Conservation (phyloP, 2,797 vertebrate species). For the Tamandua tetradactyla region DNA sequence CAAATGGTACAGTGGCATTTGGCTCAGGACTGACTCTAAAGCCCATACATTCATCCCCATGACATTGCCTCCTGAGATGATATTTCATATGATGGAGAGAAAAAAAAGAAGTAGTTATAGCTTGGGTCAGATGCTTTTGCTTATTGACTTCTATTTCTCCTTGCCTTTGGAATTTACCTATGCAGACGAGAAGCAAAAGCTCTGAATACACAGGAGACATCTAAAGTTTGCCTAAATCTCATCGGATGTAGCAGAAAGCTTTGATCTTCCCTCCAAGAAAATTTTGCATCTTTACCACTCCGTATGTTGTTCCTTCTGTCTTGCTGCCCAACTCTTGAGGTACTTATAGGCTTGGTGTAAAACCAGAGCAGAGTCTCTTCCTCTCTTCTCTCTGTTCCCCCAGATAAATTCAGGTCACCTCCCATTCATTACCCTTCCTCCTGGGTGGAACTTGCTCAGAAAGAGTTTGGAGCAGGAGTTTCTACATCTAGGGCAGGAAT, state of each 20-base stretch:
- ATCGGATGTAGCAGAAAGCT: background rate
- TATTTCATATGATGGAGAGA: background rate
- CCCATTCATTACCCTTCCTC: background rate
- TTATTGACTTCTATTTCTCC: background rate
- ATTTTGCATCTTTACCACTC: too few relatives aligned
- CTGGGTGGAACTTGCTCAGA: background rate
- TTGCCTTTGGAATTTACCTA: background rate
- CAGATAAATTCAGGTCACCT: background rate
- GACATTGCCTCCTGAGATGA: background rate
- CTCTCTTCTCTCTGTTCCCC: background rate
- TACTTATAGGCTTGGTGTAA: background rate
- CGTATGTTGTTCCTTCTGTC: background rate
- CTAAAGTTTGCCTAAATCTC: background rate
- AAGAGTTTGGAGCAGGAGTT: background rate
- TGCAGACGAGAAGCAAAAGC: background rate
- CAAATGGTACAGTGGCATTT: background rate
- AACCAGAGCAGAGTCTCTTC: background rate
- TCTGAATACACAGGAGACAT: background rate
- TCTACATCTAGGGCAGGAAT: background rate
- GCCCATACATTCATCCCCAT: accelerated
- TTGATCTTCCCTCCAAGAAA: too few relatives aligned
- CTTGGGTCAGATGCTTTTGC: background rate
- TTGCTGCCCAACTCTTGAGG: background rate
- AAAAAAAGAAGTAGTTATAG: background rate
- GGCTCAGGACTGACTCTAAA: background rate